Evolutionary conservation across 2,797 vertebrate genomes (phyloP).

Genomic region (Sylvia borin): DNA sequence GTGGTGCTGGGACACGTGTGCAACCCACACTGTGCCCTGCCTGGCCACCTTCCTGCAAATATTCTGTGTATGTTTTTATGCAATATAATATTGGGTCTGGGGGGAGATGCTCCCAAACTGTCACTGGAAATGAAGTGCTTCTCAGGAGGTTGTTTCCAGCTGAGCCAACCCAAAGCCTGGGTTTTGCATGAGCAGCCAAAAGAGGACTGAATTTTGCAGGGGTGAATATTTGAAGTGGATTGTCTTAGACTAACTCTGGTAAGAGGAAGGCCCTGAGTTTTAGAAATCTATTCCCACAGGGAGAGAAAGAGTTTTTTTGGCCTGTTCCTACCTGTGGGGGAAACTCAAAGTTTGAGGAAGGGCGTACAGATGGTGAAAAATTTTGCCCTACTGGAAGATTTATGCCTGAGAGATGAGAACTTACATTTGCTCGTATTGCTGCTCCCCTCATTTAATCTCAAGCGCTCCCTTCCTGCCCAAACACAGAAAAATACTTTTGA

Average conservation of each 20-base stretch:
- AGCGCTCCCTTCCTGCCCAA: neutral
- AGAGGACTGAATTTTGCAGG: neutral
- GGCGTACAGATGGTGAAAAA: fast-evolving
- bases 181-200: neutral
- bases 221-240: neutral
- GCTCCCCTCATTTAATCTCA: neutral
- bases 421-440: neutral
- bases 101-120: neutral
- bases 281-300: neutral
- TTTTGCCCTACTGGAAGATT: neutral
- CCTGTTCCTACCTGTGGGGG: neutral
- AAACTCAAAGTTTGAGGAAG: neutral
- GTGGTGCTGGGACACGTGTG: fast-evolving
- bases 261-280: neutral
- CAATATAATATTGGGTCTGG: fast-evolving
- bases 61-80: fast-evolving
- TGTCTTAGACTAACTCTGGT: fast-evolving
- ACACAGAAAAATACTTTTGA: neutral
- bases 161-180: neutral
- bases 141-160: neutral
- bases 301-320: neutral
- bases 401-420: neutral
- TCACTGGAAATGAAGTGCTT: neutral
- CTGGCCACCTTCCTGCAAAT: fast-evolving
- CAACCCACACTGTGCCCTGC: fast-evolving